Evolutionary conservation across 2,113 vertebrate species (phyloP).

Genomic region (Semnornis frantzii): DNA sequence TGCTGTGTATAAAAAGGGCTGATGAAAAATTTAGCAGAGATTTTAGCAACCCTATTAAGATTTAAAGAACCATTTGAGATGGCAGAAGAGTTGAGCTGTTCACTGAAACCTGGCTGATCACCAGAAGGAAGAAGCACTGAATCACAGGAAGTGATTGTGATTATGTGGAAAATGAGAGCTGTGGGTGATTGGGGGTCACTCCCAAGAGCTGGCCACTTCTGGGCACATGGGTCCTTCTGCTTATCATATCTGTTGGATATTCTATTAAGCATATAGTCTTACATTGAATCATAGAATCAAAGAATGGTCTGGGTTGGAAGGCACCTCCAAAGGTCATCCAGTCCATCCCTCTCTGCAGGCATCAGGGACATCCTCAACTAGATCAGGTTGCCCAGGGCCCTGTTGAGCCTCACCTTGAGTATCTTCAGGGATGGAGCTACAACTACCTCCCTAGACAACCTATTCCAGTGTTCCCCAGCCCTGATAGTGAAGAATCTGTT

Average conservation of each 20-base stretch:
- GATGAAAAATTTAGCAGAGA: not conserved
- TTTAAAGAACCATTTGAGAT: conserved; percentile 17
- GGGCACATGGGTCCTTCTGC: not conserved
- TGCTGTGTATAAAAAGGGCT: not conserved
- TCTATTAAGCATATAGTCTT: not conserved
- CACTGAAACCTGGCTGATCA: not conserved
- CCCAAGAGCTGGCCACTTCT: not conserved
- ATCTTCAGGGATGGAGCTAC: too few relatives aligned
- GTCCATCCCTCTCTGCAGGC: too few relatives aligned
- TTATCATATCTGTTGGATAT: not conserved
- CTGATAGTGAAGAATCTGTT: too few relatives aligned
- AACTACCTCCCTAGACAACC: too few relatives aligned
- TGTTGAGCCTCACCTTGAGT: too few relatives aligned
- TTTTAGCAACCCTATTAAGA: conserved; percentile 27
- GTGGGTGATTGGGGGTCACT: not conserved
- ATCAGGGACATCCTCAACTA: too few relatives aligned
- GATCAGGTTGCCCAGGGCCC: too few relatives aligned
- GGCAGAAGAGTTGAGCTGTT: not conserved
- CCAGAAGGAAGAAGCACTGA: not conserved
- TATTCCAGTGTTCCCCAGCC: too few relatives aligned
- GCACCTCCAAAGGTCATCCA: too few relatives aligned
- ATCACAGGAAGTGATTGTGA: not conserved
- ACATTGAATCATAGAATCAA: too few relatives aligned
- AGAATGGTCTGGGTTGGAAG: too few relatives aligned
- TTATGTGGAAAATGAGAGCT: not conserved